These are phyloP conservation scores for Catostomus latipinnis DNA, from an alignment of 2,797 vertebrate genomes.

Conservation along the genomic window DNA sequence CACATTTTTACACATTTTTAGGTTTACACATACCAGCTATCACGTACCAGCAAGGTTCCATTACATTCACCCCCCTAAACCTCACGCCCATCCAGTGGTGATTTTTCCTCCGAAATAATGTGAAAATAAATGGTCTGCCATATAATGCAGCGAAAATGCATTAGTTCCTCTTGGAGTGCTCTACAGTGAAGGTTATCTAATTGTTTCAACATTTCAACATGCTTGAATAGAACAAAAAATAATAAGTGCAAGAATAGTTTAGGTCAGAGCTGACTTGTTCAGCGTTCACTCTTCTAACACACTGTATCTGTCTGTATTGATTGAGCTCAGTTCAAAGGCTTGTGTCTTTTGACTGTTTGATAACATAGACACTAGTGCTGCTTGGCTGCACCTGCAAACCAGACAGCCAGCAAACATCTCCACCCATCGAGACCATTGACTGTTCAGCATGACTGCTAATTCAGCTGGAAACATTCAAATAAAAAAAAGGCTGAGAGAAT, in stretches of 20 bases:
- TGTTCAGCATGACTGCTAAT: too few relatives aligned
- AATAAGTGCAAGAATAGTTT: conserved; percentile 14
- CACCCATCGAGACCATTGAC: not conserved
- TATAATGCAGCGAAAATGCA: conserved; percentile 9
- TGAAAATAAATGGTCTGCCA: conserved; percentile 28
- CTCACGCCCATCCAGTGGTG: too few relatives aligned
- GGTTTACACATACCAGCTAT: not conserved
- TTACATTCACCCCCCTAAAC: too few relatives aligned
- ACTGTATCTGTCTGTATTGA: conserved; percentile 58
- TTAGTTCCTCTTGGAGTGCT: conserved; percentile 9
- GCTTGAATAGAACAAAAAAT: not conserved
- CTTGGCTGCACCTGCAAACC: conserved; percentile 32
- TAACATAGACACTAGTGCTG: conserved; percentile 58
- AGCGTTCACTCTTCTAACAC: conserved; percentile 46
- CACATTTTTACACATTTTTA: too few relatives aligned
- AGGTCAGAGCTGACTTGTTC: conserved; percentile 12
- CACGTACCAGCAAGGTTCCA: not conserved
- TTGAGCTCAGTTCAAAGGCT: conserved; percentile 31
- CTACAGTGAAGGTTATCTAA: not conserved
- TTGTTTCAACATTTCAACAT: not conserved
- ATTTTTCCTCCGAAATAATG: conserved; percentile 9
- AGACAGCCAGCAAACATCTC: conserved; percentile 16
- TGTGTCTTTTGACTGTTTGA: conserved; percentile 53
- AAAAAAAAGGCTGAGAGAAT: too few relatives aligned
- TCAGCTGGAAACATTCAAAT: too few relatives aligned